Evolutionary conservation across 30 jellyfish, hydroid and myxozoan genomes (phyloP).

Genomic region (Mastigias papua): DNA sequence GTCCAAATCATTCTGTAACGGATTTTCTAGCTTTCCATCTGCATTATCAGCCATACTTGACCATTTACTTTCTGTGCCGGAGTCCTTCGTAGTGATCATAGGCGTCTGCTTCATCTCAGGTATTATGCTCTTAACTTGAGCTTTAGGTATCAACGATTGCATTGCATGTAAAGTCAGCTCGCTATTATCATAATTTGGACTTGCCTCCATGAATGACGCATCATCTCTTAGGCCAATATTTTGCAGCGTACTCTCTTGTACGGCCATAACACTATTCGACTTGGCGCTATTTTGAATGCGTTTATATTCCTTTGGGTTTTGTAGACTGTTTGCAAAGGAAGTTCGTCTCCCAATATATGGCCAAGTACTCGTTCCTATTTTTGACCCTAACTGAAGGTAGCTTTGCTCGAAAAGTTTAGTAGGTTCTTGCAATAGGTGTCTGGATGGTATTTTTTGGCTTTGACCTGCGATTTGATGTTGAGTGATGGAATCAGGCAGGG

Average conservation of each 20-base stretch:
- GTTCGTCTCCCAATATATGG: neutral
- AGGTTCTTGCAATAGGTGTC: neutral
- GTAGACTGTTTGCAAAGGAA: neutral
- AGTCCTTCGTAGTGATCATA: neutral
- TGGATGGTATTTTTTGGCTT: neutral
- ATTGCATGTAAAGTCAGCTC: slow-evolving; percentile 62
- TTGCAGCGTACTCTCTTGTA: slow-evolving; percentile 40
- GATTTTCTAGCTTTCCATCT: neutral
- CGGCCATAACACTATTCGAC: neutral
- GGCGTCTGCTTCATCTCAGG: slow-evolving; percentile 24
- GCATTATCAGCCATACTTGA: neutral
- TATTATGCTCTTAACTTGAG: slow-evolving; percentile 13
- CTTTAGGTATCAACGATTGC: slow-evolving; percentile 60
- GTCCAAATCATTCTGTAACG: neutral
- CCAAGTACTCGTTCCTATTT: neutral
- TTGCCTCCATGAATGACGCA: slow-evolving; percentile 83
- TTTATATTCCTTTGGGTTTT: neutral
- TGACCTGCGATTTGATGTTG: neutral
- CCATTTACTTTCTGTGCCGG: neutral
- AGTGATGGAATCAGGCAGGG: neutral
- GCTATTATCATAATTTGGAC: slow-evolving; percentile 64
- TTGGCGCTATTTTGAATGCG: neutral
- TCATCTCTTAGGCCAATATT: slow-evolving; percentile 76
- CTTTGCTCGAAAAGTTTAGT: neutral
- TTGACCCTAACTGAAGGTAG: neutral